Percentiles rank a stretch among this genome's conserved stretches.
Evolutionary conservation across 2,113 vertebrate genomes (phyloP).

Genomic region (Aldabrachelys gigantea): DNA sequence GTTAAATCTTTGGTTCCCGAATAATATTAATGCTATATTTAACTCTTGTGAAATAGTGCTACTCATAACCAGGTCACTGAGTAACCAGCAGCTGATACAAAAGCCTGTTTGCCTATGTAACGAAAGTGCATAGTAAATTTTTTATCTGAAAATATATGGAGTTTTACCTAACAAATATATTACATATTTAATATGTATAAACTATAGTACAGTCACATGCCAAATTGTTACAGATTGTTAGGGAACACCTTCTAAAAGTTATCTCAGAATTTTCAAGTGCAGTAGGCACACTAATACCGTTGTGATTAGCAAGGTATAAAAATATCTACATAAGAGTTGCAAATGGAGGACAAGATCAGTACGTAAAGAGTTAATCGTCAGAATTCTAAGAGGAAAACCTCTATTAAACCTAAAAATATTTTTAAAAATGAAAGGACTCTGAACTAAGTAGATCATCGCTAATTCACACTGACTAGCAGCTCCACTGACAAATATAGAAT

Average conservation of each 20-base stretch:
- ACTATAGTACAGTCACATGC: neutral
- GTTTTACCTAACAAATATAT: neutral
- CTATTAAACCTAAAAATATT: neutral
- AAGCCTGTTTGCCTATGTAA: neutral
- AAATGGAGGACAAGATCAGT: fast-evolving
- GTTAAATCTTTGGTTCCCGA: neutral
- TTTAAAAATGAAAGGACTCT: neutral
- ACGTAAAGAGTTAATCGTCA: too few species aligned
- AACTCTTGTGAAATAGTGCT: fast-evolving
- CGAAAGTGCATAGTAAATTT: neutral
- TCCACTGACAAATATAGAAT: too few species aligned
- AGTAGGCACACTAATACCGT: neutral
- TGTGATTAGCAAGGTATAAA: neutral
- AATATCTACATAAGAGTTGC: fast-evolving
- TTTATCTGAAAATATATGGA: neutral
- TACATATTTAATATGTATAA: neutral
- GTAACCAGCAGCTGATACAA: neutral
- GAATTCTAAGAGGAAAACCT: neutral
- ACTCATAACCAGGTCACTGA: neutral
- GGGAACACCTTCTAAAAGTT: neutral
- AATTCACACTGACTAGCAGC: neutral
- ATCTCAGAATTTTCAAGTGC: neutral
- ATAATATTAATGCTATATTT: fast-evolving
- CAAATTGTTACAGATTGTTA: neutral
- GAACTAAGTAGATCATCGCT: neutral